Evolutionary conservation across 2,888 invertebrate species (phyloP), one percentile per base, ranked within the genome.

Genomic region (Autographa pulchrina): DNA sequence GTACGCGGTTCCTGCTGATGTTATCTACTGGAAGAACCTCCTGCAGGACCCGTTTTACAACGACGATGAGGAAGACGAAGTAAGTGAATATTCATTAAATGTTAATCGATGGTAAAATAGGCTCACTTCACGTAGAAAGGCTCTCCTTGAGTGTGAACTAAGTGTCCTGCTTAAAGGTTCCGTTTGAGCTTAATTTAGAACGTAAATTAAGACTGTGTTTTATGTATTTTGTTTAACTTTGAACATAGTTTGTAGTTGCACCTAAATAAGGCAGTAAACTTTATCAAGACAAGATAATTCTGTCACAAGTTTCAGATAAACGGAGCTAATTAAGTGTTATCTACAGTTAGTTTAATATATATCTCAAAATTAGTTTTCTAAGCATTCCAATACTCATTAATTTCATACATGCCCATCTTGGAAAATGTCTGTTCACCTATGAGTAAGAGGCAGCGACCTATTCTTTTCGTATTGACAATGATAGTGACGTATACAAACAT

Each of bases 11-110:
- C 90, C 96, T 0, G 89, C 94, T 1, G 96, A 96, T 86, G 96
- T 96, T 64, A 92, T 96, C 52, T 92, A 90, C 81, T 96, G 96
- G 96, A 96, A 96, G 90, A 94, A 95, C 76, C 83, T 92, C 63
- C 92, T 96, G 32, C 81, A 93, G 80, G 94, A 96, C 77, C 95
- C 96, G 3, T 96, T 89, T 81, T 96, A 94, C 83, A 96, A 96
- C 68, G 96, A 96, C 66, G 96, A 96, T 65, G 96, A 96, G 75
- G 96, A 96, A 73, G 96, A 96, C 77, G 96, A 96, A 92, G 96
- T 96, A 77, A 92, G 96, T 83, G 64, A 78, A 65, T 70, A 68
- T 67, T 69, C 56, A 86, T 68, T 67, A 31, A 65, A 75, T 75
- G 62, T 52, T 68, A 71, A 81, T 73, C 43, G 60, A 48, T 20